Evolutionary conservation across 2,888 invertebrate species (phyloP), one percentile per base, ranked within the genome.

Genomic region (Atethmia centrago): DNA sequence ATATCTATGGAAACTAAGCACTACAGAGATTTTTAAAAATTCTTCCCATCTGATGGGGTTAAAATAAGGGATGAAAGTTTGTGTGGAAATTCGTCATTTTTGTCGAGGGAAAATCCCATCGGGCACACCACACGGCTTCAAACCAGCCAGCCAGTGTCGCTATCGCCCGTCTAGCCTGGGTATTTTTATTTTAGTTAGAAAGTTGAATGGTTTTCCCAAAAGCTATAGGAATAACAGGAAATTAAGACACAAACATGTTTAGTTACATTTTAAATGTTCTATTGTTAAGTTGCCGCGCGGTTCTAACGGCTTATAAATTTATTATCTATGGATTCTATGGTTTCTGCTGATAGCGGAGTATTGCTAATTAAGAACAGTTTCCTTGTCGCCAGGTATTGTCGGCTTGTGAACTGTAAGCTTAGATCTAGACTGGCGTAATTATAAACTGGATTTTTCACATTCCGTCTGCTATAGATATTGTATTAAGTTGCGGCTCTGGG

Each of bases 371-470:
- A 62, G 53, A 58, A 68, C 67, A n/a, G 40, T 73, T 82, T 80
- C 80, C 82, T 82, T 59, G 65, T 82, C 58, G 73, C 66, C 53
- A 76, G 14, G 42, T 76, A 70, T 59, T 70, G 66, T 64, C 31
- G 71, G 67, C 40, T 63, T 77, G 73, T 40, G 49, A 63, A 55
- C 65, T 69, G n/a, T 68, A 14, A 42, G 53, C 61, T 40, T 40
- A 62, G 72, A 62, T 25, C 55, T 63, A 66, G 68, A 77, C 40
- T 40, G 19, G 49, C 21, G 51, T 19, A 25, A 74, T 80, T 74
- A 74, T 40, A 49, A 75, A 78, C 80, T 53, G 67, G 62, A 80
- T 80, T 80, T 78, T 80, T 45, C 49, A n/a, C 74, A 74, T 80
- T 53, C 31, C 49, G 7, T 0, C 19, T 61, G 53, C n/a, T 28